These are phyloP conservation scores for Erpobdella octoculata DNA, from an alignment of 2,888 invertebrate species.

Conservation along the genomic window DNA sequence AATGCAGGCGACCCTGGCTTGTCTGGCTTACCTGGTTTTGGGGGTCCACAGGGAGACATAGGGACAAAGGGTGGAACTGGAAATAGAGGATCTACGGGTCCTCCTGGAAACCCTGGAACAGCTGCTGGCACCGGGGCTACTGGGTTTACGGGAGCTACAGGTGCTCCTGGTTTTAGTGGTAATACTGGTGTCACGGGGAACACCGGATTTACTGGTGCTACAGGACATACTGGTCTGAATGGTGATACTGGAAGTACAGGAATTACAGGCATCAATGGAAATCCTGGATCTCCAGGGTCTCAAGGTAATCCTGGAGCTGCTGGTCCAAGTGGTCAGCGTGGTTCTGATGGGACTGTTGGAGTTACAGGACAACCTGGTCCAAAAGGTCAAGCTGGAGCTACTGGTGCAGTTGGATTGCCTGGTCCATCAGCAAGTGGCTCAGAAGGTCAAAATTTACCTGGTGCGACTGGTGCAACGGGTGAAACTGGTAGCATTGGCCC, in stretches of 20 bases:
- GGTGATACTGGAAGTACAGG: constrained; percentile 30
- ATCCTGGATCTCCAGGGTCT: constrained; percentile 25
- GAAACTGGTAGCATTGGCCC: not conserved
- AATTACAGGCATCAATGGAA: constrained; percentile 14
- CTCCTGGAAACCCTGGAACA: constrained; percentile 30
- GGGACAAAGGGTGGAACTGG: constrained; percentile 30
- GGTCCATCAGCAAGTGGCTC: constrained; percentile 6
- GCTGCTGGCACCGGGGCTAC: constrained; percentile 26
- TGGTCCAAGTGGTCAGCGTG: constrained; percentile 12
- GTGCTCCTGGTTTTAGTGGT: constrained; percentile 25
- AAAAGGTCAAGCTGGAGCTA: not conserved
- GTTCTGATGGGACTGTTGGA: constrained; percentile 15
- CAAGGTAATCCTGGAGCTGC: constrained; percentile 17
- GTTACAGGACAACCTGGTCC: not conserved
- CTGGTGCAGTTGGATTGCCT: constrained; percentile 7
- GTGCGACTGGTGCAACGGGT: not conserved
- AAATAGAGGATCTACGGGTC: constrained; percentile 19
- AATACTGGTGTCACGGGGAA: constrained; percentile 27
- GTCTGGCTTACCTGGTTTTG: constrained; percentile 25
- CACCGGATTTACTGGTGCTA: constrained; percentile 22
- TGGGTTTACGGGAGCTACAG: constrained; percentile 27
- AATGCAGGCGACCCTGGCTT: constrained; percentile 20
- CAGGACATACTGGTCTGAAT: constrained; percentile 24
- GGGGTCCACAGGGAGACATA: constrained; percentile 25
- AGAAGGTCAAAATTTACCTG: not conserved